Base-by-base conservation (phyloP, 2,113 vertebrate species). In the Nothocercus julius region DNA sequence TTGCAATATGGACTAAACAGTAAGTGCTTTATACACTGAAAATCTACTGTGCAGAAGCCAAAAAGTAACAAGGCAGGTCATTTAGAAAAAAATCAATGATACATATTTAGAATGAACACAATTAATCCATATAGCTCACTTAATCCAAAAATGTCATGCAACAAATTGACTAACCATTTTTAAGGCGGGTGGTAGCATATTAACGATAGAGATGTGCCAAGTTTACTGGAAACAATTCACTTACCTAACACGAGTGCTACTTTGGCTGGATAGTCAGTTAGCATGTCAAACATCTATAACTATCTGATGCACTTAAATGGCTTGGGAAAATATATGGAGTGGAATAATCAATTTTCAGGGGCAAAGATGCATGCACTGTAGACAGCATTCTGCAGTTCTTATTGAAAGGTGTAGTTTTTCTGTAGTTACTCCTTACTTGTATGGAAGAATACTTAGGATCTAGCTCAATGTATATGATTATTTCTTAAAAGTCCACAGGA, bases 161-260 rank as follows among this genome's bases (percentile, higher is more conserved):
- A 44, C 42, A 88, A 85, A 97, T 85, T 85, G 95, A 92, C 80
- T 74, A 89, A 58, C 40, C 59, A 36, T 91, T 95, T 94, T 88
- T 89, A 90, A 95, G 81, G 74, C 22, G 80, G 34, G 51, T 90
- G 87, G 86, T 38, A 82, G 72, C 36, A 62, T 80, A 89, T 91
- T 93, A 94, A 90, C 86, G 40, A 77, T 89, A 82, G 34, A 59
- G 79, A 96, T 89, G 47, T 69, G 82, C 47, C 73, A 92, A 81
- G 84, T 93, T 97, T 97, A 97, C 97, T 91, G 96, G 96, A 97
- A 97, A 95, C 94, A 92, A 95, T 97, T 96, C 86, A 91, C 93
- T 97, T 97, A 96, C 63, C 45, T 91, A 89, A 87, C 45, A 58
- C 49, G 85, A 94, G 56, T 54, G 42, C 66, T 85, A 32, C 19